phyloP scores from a whole-genome alignment of 2,797 vertebrate species.

The Sebastes iracundus region DNA sequence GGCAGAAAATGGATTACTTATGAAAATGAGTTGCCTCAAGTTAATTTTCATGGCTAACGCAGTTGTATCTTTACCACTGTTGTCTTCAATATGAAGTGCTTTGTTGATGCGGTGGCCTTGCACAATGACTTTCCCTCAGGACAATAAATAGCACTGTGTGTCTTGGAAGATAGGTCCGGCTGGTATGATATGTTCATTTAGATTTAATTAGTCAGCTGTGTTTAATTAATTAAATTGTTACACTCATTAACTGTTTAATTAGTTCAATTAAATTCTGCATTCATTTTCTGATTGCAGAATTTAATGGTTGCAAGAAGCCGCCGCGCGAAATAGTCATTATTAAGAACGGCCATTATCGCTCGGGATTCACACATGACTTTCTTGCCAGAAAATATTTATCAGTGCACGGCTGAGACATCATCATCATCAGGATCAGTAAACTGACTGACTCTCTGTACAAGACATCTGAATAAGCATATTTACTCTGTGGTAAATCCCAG shows the following conservation, averaged over 20 bases:
- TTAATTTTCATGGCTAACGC: background rate
- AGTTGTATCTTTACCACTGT: background rate
- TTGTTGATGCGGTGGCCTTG: background rate
- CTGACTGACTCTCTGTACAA: background rate
- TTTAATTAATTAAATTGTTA: constrained; percentile 71
- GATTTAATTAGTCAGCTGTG: constrained; percentile 65
- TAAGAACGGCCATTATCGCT: constrained; percentile 34
- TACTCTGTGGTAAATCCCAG: background rate
- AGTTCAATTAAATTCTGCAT: constrained; percentile 63
- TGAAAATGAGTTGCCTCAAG: background rate
- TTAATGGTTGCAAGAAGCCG: constrained; percentile 20
- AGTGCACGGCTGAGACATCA: background rate
- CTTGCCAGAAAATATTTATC: constrained; percentile 38
- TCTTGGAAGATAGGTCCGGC: constrained; percentile 33
- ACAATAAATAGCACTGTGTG: constrained; percentile 26
- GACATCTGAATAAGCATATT: background rate
- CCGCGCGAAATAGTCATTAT: constrained; percentile 51
- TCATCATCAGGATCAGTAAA: background rate
- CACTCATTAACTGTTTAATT: constrained; percentile 70
- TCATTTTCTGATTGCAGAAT: constrained; percentile 29
- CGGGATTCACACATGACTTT: constrained; percentile 37
- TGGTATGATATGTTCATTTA: constrained; percentile 61
- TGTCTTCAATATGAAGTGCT: background rate
- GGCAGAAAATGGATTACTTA: background rate
- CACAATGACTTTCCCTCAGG: constrained; percentile 2